Evolutionary conservation across 1,140 invertebrate species (phyloP), one percentile per base, ranked within the genome.

Genomic region (Drosophila simulans): DNA sequence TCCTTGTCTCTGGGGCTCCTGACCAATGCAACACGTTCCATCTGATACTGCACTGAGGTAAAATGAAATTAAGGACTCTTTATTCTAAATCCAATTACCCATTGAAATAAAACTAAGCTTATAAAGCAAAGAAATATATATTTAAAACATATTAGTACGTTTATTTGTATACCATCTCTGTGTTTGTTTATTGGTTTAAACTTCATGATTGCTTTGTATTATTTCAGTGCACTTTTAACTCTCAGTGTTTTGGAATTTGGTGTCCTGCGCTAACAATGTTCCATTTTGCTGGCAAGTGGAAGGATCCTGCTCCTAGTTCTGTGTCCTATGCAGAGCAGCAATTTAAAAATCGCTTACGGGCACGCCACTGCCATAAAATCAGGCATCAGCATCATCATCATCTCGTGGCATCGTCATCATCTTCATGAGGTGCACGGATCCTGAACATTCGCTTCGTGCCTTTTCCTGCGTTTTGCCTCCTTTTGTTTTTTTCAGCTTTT

Each of bases 281-380:
- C 66, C 25, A 49, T 54, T 48, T 55, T 45, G 37, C 43, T 56
- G 45, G 64, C 64, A 65, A 59, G 31, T 53, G 65, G 59, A 12
- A 31, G 60, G 60, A 8, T 57, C 64, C 59, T 62, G 37, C 17
- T 59, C 66, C 42, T 43, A 25, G 65, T 52, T 45, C 53, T 55
- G 60, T 53, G 63, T 52, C 55, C 71, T 77, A 82, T 82, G 79
- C 79, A 82, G 79, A 77, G 80, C 68, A 82, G 79, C 79, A 82
- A 82, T 82, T 82, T 82, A 82, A 82, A 82, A 82, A 82, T 74
- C 79, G 79, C 79, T 82, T 82, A 82, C 79, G 79, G 79, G 79
- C 79, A 82, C 74, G 79, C 79, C 74, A 82, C 62, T 82, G 79
- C 70, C 79, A 82, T 83, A 83, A 82, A 83, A 83, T 83, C 80